Base-by-base conservation (phyloP, 2,797 vertebrate genomes). In the Rhyacichthys aspro region DNA sequence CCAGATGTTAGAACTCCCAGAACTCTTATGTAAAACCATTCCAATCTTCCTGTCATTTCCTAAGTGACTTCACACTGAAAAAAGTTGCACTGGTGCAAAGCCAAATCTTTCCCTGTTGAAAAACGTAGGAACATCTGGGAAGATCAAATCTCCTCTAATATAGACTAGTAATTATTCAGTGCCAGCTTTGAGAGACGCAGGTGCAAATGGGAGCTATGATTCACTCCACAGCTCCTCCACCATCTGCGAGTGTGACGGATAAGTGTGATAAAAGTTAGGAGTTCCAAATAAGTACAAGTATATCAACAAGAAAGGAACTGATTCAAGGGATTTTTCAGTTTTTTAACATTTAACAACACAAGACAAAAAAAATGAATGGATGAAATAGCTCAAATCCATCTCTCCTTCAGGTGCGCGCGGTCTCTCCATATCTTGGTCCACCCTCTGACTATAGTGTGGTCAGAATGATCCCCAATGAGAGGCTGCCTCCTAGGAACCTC, bases 391-490 rank as follows among this genome's bases (percentile, higher is more conserved):
- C 23, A 28, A 3, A 28, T 5, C 7, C 11, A 5, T 52, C 54
- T 48, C 44, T 1, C 15, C 11, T 28, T 9, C 76, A 99, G 97
- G 96, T 97, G 37, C 94, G 97, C 3, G 94, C 92, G 12, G 82
- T 94, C 64, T 76, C 84, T 15, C 97, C 97, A 1, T 99, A 95
- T 86, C 82, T 94, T 43, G 97, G 97, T 2, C 97, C 97, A 0
- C 95, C 95, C 0, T 99, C 97, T 0, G 95, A 96, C 55, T 96
- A 90, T 0, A 77, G 91, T 0, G 96, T 96, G 61, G 96, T 98
- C 66, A 96, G 93, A 86, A 98, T 98, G 97, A 97, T 99, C 73
- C 96, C 97, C 0, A 95, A 94, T n/a, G 96, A 94, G 82, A 81
- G 96, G 33, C 94, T 99, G 16, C 97, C 97, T 0, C 97, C 97